A percentile compares a stretch with the other conserved stretches of the same genome.
phyloP scores from a whole-genome alignment of 2,797 vertebrate genomes.

The Thunnus albacares region DNA sequence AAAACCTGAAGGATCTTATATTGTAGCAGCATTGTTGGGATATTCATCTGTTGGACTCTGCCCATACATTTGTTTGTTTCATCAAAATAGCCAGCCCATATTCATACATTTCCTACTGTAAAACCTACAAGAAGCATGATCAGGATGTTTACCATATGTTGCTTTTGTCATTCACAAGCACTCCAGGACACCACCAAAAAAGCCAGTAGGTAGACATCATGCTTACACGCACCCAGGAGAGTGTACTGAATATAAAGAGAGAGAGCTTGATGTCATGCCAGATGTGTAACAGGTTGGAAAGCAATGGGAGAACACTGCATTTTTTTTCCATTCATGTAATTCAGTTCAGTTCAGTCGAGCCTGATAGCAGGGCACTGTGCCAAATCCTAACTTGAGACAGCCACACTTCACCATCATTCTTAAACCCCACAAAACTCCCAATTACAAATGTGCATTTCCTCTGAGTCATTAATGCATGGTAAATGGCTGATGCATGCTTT shows the following conservation, averaged over 20 bases:
- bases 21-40: slow-evolving; percentile 72
- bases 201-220: slow-evolving; percentile 63
- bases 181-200: slow-evolving; percentile 52
- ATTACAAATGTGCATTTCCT: slow-evolving; percentile 48
- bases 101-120: slow-evolving; percentile 41
- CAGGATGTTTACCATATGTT: slow-evolving; percentile 63
- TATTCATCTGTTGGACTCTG: slow-evolving; percentile 57
- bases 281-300: slow-evolving; percentile 69
- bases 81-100: slow-evolving; percentile 43
- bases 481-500: slow-evolving; percentile 44
- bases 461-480: slow-evolving; percentile 26
- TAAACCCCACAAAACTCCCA: slow-evolving; percentile 41
- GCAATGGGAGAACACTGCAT: slow-evolving; percentile 54
- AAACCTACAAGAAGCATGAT: slow-evolving; percentile 56
- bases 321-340: slow-evolving; percentile 57
- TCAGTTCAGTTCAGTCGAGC: slow-evolving; percentile 50
- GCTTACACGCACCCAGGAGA: slow-evolving; percentile 61
- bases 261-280: slow-evolving; percentile 66
- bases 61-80: slow-evolving; percentile 46
- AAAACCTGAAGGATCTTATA: slow-evolving; percentile 63
- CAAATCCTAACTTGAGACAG: slow-evolving; percentile 71
- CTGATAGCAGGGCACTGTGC: slow-evolving; percentile 55
- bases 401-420: slow-evolving; percentile 37
- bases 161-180: slow-evolving; percentile 52
- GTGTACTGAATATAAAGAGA: slow-evolving; percentile 54